These are phyloP conservation scores for Naja naja DNA, from an alignment of 2,113 vertebrate genomes.

Conservation along the genomic window DNA sequence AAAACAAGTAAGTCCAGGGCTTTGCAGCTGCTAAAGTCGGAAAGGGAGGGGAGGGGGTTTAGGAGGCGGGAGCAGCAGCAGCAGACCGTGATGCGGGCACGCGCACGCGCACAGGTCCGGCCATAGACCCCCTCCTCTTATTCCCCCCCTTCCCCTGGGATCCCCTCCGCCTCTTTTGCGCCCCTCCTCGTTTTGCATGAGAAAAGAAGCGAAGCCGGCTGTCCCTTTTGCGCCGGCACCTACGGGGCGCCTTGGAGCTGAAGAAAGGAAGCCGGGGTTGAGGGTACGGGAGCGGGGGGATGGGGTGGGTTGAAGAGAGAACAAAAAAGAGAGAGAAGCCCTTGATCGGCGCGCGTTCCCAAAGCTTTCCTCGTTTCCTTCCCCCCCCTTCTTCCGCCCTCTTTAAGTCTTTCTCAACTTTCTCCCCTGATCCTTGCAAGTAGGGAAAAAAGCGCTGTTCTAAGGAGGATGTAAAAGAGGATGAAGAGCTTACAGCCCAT, in stretches of 20 bases:
- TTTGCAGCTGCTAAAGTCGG: conserved; percentile 43
- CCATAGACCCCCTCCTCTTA: conserved; percentile 49
- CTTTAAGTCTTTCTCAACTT: background rate
- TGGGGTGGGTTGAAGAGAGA: background rate
- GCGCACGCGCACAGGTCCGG: conserved; percentile 71
- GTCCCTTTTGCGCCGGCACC: background rate
- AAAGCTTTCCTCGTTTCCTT: background rate
- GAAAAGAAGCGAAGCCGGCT: background rate
- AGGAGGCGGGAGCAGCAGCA: conserved; percentile 62
- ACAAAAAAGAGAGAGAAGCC: background rate
- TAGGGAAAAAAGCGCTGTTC: background rate
- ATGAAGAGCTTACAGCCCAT: background rate
- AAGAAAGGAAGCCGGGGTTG: background rate
- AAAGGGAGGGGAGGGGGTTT: too few species aligned
- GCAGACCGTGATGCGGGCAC: background rate
- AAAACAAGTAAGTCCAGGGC: background rate
- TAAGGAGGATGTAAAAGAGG: background rate
- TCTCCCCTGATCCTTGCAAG: background rate
- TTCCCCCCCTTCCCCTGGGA: background rate
- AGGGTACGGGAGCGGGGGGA: background rate
- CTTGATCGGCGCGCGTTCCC: background rate
- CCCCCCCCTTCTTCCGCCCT: background rate
- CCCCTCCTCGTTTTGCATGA: background rate
- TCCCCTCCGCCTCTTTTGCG: background rate
- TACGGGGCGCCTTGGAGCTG: background rate